Evolutionary conservation across 2,888 invertebrate species (phyloP).

Genomic region (Heteropelma amictum): DNA sequence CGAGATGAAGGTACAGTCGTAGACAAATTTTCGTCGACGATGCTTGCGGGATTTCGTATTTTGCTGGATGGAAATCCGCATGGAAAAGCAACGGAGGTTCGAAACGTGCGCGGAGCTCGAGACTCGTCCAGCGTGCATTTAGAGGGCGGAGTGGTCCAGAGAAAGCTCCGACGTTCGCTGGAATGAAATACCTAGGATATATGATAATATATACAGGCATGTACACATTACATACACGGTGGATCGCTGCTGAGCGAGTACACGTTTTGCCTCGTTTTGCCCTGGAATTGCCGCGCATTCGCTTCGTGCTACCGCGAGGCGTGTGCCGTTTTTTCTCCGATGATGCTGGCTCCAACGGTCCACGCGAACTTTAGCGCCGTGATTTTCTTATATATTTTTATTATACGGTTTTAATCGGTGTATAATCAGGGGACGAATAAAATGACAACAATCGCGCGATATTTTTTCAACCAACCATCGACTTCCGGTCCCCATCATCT

Average conservation of each 20-base stretch:
- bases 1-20: too few species aligned
- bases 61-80: background rate
- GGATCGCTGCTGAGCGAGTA: constrained; percentile 27
- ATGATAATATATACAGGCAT: background rate
- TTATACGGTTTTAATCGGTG: background rate
- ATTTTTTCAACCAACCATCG: too few species aligned
- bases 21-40: too few species aligned
- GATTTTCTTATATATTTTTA: background rate
- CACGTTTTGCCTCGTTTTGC: constrained; percentile 54
- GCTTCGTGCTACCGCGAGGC: constrained; percentile 73
- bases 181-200: constrained; percentile 26
- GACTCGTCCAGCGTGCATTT: constrained; percentile 58
- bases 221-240: constrained; percentile 43
- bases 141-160: constrained; percentile 77
- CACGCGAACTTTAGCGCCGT: constrained; percentile 27
- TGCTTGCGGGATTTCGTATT: constrained; percentile 2
- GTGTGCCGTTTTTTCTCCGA: constrained; percentile 71
- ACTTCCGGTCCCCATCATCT: too few species aligned
- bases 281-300: constrained; percentile 59
- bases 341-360: constrained; percentile 42
- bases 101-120: constrained; percentile 48
- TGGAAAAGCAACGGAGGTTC: constrained; percentile 37
- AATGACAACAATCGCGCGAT: too few species aligned
- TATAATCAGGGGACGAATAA: too few species aligned
- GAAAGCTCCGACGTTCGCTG: constrained; percentile 71